phyloP scores from a whole-genome alignment of 2,113 vertebrate species.

The Erpornis zantholeuca region DNA sequence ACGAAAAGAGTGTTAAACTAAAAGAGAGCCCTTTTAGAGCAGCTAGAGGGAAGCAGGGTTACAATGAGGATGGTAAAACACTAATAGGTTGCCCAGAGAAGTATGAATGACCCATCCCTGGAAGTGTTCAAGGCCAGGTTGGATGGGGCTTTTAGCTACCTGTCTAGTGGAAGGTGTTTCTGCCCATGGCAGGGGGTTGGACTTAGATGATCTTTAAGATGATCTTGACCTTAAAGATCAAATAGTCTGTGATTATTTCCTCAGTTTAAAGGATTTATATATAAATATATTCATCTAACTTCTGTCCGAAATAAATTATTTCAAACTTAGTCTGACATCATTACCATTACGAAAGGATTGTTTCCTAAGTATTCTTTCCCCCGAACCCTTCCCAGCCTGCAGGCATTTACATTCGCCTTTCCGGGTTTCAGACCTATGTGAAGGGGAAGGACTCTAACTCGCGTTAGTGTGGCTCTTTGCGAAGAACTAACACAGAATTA shows the following conservation, averaged over 20 bases:
- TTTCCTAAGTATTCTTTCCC: neutral
- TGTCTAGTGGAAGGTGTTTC: neutral
- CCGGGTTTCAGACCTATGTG: rapidly evolving
- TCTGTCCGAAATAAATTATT: neutral
- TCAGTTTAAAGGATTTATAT: neutral
- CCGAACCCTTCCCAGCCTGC: neutral
- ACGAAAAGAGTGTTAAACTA: neutral
- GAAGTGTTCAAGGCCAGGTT: neutral
- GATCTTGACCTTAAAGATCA: no score
- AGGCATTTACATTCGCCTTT: neutral
- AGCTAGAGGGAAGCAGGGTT: neutral
- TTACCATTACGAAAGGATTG: neutral
- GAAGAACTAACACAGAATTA: neutral
- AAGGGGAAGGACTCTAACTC: neutral
- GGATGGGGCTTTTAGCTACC: neutral
- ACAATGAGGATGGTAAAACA: neutral
- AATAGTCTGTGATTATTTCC: no score
- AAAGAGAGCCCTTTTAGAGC: neutral
- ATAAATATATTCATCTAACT: neutral
- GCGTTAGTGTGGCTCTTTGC: rapidly evolving
- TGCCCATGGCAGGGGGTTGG: neutral
- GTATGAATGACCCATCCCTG: neutral
- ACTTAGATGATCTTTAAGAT: neutral
- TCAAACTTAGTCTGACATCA: neutral
- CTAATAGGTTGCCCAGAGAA: neutral